A percentile compares a stretch with the other conserved stretches of the same genome.
These are phyloP conservation scores for Colaptes auratus DNA, from an alignment of 2,113 vertebrate species.

Conservation along the genomic window DNA sequence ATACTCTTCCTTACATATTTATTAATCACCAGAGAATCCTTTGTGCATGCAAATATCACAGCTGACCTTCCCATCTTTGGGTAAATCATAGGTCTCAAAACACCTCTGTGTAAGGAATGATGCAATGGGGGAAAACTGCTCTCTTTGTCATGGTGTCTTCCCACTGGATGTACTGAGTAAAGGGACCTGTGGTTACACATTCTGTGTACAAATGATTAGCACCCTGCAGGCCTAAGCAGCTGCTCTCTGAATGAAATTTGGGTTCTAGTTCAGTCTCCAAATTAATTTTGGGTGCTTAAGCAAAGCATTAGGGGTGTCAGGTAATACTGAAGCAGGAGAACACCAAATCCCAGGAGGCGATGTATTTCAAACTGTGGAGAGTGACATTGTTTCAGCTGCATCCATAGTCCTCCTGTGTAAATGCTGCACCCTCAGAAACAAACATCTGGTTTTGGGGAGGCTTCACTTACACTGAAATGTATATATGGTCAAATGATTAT, in stretches of 20 bases:
- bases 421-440: neutral
- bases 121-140: neutral
- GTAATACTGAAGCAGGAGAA: neutral
- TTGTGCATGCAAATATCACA: neutral
- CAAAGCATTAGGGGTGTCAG: neutral
- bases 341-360: neutral
- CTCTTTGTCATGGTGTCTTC: neutral
- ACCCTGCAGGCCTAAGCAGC: neutral
- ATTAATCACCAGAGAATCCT: neutral
- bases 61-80: neutral
- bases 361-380: neutral
- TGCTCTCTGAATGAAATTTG: neutral
- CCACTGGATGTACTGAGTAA: neutral
- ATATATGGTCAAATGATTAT: neutral
- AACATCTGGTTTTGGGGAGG: accelerated
- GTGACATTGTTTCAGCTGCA: neutral
- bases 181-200: neutral
- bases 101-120: neutral
- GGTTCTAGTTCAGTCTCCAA: neutral
- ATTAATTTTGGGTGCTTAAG: neutral
- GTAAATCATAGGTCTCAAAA: neutral
- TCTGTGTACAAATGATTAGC: neutral
- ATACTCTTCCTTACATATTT: neutral
- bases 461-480: neutral
- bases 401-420: neutral